Evolutionary conservation across 2,888 invertebrate species (phyloP).

Genomic region (Nasonia oneida): DNA sequence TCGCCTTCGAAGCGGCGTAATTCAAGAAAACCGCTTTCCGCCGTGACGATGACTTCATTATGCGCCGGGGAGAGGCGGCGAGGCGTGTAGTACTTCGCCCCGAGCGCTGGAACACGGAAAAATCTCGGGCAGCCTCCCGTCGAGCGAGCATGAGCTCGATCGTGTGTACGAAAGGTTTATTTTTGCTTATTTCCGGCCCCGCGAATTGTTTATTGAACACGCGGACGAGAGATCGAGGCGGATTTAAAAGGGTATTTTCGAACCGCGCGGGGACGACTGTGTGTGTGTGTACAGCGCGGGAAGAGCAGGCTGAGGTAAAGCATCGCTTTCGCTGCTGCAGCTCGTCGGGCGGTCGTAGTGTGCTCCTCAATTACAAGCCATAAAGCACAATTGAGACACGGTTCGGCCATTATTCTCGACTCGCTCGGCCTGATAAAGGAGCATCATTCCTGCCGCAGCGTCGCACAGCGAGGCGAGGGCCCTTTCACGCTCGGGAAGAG

Average conservation of each 20-base stretch:
- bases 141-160: neutral
- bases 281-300: neutral
- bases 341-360: neutral
- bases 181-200: neutral
- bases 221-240: neutral
- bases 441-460: conserved; percentile 13
- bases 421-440: conserved; percentile 41
- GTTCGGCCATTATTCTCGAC: conserved; percentile 74
- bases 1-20: neutral
- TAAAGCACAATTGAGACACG: conserved; percentile 76
- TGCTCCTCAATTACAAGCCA: conserved; percentile 68
- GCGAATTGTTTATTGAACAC: neutral
- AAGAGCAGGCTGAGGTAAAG: conserved; percentile 1
- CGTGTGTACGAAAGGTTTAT: neutral
- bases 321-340: conserved; percentile 6
- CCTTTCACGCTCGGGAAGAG: conserved; percentile 24
- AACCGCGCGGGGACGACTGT: neutral
- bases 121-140: neutral
- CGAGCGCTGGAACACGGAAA: neutral
- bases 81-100: conserved; percentile 10
- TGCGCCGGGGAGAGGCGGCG: neutral
- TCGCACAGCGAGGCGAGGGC: neutral
- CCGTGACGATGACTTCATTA: conserved; percentile 49
- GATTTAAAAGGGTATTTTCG: neutral
- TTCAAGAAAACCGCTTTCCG: conserved; percentile 38